A percentile compares a stretch with the other conserved stretches of the same genome.
These are phyloP conservation scores for Chrysolina oricalcia DNA, from an alignment of 2,888 invertebrate genomes.

Conservation along the genomic window DNA sequence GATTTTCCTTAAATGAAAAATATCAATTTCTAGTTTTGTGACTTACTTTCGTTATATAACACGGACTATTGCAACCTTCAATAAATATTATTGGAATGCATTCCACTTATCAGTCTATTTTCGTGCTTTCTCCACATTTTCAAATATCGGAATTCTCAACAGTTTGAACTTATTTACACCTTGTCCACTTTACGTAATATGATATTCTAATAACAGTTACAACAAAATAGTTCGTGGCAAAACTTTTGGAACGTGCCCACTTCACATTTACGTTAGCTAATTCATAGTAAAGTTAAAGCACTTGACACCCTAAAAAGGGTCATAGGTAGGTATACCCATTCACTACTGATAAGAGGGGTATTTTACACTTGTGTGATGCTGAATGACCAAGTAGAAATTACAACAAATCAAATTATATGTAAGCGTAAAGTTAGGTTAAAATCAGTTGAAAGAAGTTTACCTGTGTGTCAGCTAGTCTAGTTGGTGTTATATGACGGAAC, in stretches of 20 bases:
- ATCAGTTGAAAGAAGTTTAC: slow-evolving; percentile 63
- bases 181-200: slow-evolving; percentile 7
- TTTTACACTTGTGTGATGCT: background rate
- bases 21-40: background rate
- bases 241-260: background rate
- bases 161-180: background rate
- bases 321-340: background rate
- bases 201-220: background rate
- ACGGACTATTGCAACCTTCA: background rate
- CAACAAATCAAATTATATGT: background rate
- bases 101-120: background rate
- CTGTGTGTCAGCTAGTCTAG: slow-evolving; percentile 78
- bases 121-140: background rate
- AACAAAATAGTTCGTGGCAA: background rate
- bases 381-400: background rate
- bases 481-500: slow-evolving; percentile 77
- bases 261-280: background rate
- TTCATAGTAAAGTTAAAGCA: background rate
- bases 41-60: slow-evolving; percentile 1
- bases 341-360: background rate
- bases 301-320: background rate
- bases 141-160: background rate
- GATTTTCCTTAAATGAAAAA: background rate
- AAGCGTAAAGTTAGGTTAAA: background rate
- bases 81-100: background rate